Conservation (phyloP, 2,113 vertebrate species). For the Saccopteryx leptura region DNA sequence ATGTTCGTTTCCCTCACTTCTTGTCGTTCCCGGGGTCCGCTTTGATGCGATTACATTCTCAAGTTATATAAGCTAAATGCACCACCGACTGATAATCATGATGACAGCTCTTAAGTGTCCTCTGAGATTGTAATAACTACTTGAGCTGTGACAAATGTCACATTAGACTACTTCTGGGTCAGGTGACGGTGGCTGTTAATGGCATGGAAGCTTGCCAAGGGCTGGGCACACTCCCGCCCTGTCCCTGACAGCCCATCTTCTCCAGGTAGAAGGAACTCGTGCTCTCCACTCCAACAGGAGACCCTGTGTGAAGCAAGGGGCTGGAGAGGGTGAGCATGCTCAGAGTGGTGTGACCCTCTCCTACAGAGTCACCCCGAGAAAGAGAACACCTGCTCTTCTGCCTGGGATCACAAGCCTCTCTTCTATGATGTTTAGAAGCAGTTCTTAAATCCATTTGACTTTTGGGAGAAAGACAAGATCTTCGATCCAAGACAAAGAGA, state of each 20-base stretch:
- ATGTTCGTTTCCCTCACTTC: neutral
- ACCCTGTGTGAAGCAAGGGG: neutral
- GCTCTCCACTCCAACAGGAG: neutral
- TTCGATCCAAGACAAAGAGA: slow-evolving; percentile 48
- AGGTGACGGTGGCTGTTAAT: neutral
- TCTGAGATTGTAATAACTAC: neutral
- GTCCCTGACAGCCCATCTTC: neutral
- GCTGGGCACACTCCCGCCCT: neutral
- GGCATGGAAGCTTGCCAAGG: neutral
- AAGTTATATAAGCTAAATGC: neutral
- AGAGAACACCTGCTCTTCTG: neutral
- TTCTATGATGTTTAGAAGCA: slow-evolving; percentile 2
- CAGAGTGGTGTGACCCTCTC: neutral
- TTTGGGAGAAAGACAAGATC: slow-evolving; percentile 22
- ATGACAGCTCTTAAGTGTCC: neutral
- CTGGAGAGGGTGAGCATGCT: neutral
- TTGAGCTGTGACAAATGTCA: neutral
- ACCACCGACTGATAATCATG: neutral
- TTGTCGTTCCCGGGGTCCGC: neutral
- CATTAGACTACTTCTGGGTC: neutral
- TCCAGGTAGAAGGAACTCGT: neutral
- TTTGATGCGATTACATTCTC: neutral
- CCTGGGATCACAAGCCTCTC: neutral
- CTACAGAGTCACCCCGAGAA: neutral
- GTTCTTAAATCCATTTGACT: neutral